Evolutionary conservation across 2,888 invertebrate genomes (phyloP).

Genomic region (Mimas tiliae): DNA sequence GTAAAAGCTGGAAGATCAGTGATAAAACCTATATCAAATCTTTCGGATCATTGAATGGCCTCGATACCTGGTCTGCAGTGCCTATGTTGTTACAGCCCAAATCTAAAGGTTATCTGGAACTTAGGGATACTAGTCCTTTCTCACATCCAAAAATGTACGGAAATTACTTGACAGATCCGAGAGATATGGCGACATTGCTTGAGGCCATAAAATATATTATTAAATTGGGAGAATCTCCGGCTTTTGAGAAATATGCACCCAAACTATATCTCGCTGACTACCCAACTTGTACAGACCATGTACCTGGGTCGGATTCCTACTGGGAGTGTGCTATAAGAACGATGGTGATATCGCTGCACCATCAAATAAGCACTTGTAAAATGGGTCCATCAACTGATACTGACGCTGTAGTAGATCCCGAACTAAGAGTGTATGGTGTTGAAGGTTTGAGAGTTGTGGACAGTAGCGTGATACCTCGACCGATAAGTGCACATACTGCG

Average conservation of each 20-base stretch:
- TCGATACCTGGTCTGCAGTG: constrained; percentile 87
- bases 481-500: constrained; percentile 86
- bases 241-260: constrained; percentile 85
- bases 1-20: constrained; percentile 83
- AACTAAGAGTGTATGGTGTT: constrained; percentile 87
- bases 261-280: constrained; percentile 78
- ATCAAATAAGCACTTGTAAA: constrained; percentile 88
- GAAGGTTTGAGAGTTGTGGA: constrained; percentile 87
- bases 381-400: constrained; percentile 88
- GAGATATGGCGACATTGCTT: constrained; percentile 84
- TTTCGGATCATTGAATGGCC: constrained; percentile 80
- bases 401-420: constrained; percentile 87
- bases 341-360: constrained; percentile 83
- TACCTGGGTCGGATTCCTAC: constrained; percentile 86
- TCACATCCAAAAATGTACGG: constrained; percentile 91
- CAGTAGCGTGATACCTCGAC: constrained; percentile 87
- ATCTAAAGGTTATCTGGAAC: constrained; percentile 88
- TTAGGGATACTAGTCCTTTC: constrained; percentile 90
- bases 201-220: constrained; percentile 86
- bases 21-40: constrained; percentile 84
- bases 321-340: constrained; percentile 88
- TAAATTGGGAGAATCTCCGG: constrained; percentile 82
- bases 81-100: constrained; percentile 90
- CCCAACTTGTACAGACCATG: constrained; percentile 78
- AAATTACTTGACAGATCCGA: constrained; percentile 90